Percentiles rank a stretch among this genome's conserved stretches.
Conservation (phyloP, 2,888 invertebrate species). For the Erebia epiphron region DNA sequence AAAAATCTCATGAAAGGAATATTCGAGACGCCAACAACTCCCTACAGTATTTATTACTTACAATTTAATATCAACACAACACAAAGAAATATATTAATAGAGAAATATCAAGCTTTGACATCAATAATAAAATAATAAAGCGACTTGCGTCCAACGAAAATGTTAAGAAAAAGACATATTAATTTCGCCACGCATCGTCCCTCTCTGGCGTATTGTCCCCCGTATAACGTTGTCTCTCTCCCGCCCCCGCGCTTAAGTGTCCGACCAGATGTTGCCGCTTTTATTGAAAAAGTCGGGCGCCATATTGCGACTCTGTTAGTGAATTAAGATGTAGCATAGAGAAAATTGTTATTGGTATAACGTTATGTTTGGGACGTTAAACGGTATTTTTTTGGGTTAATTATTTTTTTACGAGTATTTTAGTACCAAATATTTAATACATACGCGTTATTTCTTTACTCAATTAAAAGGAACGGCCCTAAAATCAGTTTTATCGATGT, state of each 20-base stretch:
- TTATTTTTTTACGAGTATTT: slow-evolving; percentile 33
- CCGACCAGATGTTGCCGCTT: slow-evolving; percentile 75
- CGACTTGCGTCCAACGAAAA: slow-evolving; percentile 61
- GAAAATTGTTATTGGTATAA: slow-evolving; percentile 54
- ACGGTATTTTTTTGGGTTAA: slow-evolving; percentile 45
- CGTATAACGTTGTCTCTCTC: slow-evolving; percentile 54
- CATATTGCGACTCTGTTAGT: slow-evolving; percentile 75
- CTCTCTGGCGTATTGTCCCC: slow-evolving; percentile 45
- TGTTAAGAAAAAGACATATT: slow-evolving; percentile 80
- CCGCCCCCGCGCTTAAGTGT: slow-evolving; percentile 77
- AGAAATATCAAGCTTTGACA: slow-evolving; percentile 58
- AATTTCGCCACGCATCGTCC: slow-evolving; percentile 63
- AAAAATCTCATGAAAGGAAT: slow-evolving; percentile 15
- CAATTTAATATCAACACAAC: slow-evolving; percentile 31
- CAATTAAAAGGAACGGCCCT: too few species aligned
- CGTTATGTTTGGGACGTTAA: slow-evolving; percentile 52
- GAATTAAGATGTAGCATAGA: slow-evolving; percentile 76
- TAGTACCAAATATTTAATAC: not conserved
- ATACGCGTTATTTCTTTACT: too few species aligned
- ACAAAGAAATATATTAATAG: slow-evolving; percentile 58
- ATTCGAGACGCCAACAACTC: not conserved
- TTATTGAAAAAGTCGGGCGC: slow-evolving; percentile 80
- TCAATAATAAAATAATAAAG: slow-evolving; percentile 78
- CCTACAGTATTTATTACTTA: slow-evolving; percentile 18
- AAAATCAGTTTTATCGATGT: too few species aligned